Conservation (phyloP, 2,797 vertebrate genomes). For the Tadarida brasiliensis region DNA sequence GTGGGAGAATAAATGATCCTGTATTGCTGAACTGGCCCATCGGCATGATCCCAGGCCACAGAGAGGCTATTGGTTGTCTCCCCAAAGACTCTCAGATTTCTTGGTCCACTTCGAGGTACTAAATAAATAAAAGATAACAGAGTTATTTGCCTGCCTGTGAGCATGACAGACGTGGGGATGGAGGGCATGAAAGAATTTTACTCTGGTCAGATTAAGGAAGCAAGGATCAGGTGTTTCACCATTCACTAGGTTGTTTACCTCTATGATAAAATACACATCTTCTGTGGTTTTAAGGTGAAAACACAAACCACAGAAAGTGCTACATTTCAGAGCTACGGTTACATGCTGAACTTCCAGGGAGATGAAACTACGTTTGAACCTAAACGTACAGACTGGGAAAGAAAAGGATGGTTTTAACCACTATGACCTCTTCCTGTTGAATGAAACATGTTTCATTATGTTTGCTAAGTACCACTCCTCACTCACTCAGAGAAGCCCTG, state of each 20-base stretch:
- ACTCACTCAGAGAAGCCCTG: neutral
- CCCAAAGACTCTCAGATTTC: conserved; percentile 95
- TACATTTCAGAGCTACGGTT: neutral
- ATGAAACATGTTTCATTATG: neutral
- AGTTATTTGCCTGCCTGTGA: neutral
- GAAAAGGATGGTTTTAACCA: neutral
- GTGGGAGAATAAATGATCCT: conserved; percentile 94
- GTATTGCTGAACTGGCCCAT: conserved; percentile 96
- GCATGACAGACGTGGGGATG: too few relatives aligned
- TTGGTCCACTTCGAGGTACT: conserved; percentile 95
- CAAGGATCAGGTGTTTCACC: neutral
- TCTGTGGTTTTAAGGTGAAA: neutral
- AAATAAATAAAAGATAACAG: conserved; percentile 70
- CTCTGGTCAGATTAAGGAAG: neutral
- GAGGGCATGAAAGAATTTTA: neutral
- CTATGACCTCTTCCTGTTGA: neutral
- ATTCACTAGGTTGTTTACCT: neutral
- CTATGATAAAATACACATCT: neutral
- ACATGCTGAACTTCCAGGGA: neutral
- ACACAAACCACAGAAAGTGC: neutral
- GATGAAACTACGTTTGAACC: neutral
- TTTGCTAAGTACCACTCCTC: neutral
- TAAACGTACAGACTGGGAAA: neutral
- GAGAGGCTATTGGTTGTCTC: conserved; percentile 96
- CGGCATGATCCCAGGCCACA: conserved; percentile 97